Percentiles rank a stretch among this genome's conserved stretches.
These are phyloP conservation scores for Tichodroma muraria DNA, from an alignment of 2,113 vertebrate species.

Conservation along the genomic window DNA sequence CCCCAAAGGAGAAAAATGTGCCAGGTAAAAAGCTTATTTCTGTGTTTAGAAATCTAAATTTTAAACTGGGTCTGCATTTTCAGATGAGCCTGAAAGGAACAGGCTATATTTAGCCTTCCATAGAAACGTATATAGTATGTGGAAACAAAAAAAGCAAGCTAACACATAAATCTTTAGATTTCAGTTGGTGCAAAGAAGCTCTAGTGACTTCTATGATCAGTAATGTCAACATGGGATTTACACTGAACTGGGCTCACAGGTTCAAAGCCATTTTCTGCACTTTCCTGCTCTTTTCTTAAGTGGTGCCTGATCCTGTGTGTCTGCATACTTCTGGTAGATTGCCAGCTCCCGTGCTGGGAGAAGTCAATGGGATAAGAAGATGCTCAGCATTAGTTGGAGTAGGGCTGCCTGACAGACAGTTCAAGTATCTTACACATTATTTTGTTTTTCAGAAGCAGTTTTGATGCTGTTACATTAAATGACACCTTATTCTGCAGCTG, in stretches of 20 bases:
- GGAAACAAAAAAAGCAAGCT: neutral
- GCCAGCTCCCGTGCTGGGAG: neutral
- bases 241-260: neutral
- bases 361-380: neutral
- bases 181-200: neutral
- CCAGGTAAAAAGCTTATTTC: constrained; percentile 12
- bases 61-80: neutral
- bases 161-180: neutral
- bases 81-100: neutral
- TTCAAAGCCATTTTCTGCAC: constrained; percentile 23
- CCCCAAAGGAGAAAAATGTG: neutral
- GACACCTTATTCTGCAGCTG: neutral
- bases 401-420: neutral
- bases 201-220: neutral
- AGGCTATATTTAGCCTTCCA: neutral
- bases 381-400: neutral
- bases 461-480: neutral
- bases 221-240: constrained; percentile 1
- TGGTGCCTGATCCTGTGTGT: constrained; percentile 19
- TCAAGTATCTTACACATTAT: neutral
- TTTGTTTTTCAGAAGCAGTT: neutral
- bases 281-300: constrained; percentile 1
- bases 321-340: neutral
- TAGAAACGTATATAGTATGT: neutral
- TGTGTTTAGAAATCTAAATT: neutral